Evolutionary conservation across 2,888 invertebrate species (phyloP), one percentile per base, ranked within the genome.

Genomic region (Idaea aversata): DNA sequence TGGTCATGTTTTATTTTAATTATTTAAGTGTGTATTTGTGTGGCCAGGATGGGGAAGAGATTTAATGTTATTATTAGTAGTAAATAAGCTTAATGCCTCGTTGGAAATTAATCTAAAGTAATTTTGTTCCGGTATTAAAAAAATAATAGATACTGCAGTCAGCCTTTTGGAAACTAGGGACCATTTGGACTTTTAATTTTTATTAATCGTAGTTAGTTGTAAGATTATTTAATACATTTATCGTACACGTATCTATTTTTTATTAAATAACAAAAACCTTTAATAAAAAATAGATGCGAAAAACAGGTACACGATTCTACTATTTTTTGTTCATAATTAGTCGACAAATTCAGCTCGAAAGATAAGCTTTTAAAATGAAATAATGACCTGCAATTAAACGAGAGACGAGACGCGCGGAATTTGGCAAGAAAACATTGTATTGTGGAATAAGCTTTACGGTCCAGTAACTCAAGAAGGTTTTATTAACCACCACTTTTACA

Each of bases 401-500:
- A 15, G 15, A 59, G 15, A 6, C 59, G 47, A 47, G 47, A 47
- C 7, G 47, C 47, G 47, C 47, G 47, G 57, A 68, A 34, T 63
- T 65, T 57, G 63, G 60, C 5, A 64, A 62, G 63, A 63, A 38
- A 47, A 59, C 35, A 58, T 59, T 34, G 61, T 64, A 58, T 59
- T 34, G 61, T 64, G 58, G 59, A 68, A 65, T 65, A 64, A 61
- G 47, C 62, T 64, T 65, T 38, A 64, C 61, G 62, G 57, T 15
- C 16, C 59, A 62, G 61, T 70, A 68, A 64, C 61, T 63, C 65
- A 59, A 59, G 38, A 63, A 62, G 59, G 59, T 70, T 70, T 70
- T 70, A 67, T 70, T 68, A 69, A 69, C 69, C 47, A 35, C 35
- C 57, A 63, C 62, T 70, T 70, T 70, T 65, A 71, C 67, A 70